Base-by-base conservation (phyloP, 2,113 vertebrate genomes). In the Progne subis region DNA sequence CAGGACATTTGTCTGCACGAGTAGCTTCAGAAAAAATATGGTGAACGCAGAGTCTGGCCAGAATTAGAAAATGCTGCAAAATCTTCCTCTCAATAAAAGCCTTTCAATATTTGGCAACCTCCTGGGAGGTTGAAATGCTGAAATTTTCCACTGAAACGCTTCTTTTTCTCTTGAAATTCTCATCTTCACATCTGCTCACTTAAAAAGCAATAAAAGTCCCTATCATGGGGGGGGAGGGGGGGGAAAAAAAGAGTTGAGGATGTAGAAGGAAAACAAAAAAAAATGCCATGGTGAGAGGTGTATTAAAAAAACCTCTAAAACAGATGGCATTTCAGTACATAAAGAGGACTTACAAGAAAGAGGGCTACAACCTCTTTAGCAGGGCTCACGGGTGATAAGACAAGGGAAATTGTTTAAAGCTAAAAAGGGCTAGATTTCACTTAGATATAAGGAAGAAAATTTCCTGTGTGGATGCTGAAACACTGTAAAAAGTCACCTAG, bases 41-140 rank as follows among this genome's bases (percentile, higher is more conserved):
- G 49, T 59, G 67, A 90, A 92, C 4, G 28, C 70, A 82, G 60
- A 65, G 37, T 79, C 43, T 86, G 82, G 55, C 41, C 81, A 90
- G 77, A 91, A 86, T 77, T 83, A 81, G 64, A 86, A 94, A 91
- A 86, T 77, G 50, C 64, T 71, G 68, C 77, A 89, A 94, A 94
- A 81, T 83, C 7, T 94, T 83, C 37, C 77, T 57, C 81, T 91
- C 72, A 60, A 26, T 69, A 80, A 83, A 90, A 82, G 52, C 13
- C 43, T 94, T 88, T 92, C 67, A 63, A 64, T 71, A 88, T 56
- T 28, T 69, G 80, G 56, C 39, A 92, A 14, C 39, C 18, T 88
- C 47, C 47, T 14, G 47, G 39, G 52, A 95, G 25, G 52, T 0
- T 53, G 74, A 77, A 80, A 79, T 57, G 43, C 50, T 43, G 41